These are phyloP conservation scores for Aporrectodea caliginosa DNA, from an alignment of 1,140 invertebrate species.

Conservation along the genomic window DNA sequence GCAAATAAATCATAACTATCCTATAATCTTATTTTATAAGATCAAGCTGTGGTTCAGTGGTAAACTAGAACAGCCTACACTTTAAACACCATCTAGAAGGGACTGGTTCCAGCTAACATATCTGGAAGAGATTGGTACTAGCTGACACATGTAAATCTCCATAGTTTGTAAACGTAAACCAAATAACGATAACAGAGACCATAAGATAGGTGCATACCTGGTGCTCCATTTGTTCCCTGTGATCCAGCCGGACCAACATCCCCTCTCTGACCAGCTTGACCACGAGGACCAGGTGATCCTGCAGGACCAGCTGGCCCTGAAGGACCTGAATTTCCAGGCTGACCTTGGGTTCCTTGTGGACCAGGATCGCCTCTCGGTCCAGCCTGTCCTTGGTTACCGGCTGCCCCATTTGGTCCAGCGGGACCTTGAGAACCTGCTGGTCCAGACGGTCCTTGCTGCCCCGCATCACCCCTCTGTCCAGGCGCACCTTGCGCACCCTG, in stretches of 20 bases:
- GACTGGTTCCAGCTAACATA: too few relatives aligned
- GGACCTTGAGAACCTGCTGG: constrained; percentile 9
- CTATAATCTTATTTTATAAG: too few relatives aligned
- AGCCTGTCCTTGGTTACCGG: constrained; percentile 5
- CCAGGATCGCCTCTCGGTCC: constrained; percentile 1
- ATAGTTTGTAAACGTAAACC: too few relatives aligned
- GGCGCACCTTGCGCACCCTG: constrained; percentile 35
- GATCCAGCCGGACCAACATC: constrained; percentile 25
- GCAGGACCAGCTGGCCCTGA: constrained; percentile 15
- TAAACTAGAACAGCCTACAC: too few relatives aligned
- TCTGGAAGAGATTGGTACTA: too few relatives aligned
- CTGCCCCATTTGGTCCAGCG: constrained; percentile 12
- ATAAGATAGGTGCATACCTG: too few relatives aligned
- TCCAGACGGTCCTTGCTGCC: constrained; percentile 18
- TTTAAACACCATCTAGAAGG: too few relatives aligned
- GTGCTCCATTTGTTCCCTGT: constrained; percentile 23
- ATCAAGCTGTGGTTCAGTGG: too few relatives aligned
- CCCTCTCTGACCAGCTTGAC: constrained; percentile 14
- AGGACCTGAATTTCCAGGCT: constrained; percentile 13
- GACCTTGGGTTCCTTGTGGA: constrained; percentile 1
- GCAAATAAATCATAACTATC: too few relatives aligned
- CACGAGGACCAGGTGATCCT: constrained; percentile 13
- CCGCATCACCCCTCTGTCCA: constrained; percentile 17
- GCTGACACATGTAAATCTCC: too few relatives aligned
- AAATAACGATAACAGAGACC: too few relatives aligned